Evolutionary conservation across 2,888 invertebrate genomes (phyloP).

Genomic region (Urechis unicinctus): DNA sequence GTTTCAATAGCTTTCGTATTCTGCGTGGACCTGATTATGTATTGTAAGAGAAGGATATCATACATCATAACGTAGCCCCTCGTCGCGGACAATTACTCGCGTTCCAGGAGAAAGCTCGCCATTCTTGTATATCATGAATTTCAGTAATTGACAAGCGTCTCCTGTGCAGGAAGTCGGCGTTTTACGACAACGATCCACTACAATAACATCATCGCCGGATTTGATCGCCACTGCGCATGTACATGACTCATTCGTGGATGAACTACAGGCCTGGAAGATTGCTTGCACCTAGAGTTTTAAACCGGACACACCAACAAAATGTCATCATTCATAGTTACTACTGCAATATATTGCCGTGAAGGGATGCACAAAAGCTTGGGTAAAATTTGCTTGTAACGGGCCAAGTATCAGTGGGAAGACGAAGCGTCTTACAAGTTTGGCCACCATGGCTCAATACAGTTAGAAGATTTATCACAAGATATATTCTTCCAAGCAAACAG

Average conservation of each 20-base stretch:
- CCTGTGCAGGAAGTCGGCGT: neutral
- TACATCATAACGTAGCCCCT: constrained; percentile 14
- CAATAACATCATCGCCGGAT: constrained; percentile 22
- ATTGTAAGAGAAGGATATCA: neutral
- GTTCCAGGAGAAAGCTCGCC: constrained; percentile 16
- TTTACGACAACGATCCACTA: constrained; percentile 18
- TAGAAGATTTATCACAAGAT: no score
- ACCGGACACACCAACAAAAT: neutral
- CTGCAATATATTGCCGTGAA: neutral
- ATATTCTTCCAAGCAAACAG: no score
- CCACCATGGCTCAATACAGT: no score
- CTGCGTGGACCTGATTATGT: no score
- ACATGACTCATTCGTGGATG: constrained; percentile 11
- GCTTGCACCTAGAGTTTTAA: constrained; percentile 9
- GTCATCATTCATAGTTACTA: neutral
- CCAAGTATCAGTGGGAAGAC: no score
- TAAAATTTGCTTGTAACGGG: no score
- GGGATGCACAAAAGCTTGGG: no score
- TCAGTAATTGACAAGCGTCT: constrained; percentile 1
- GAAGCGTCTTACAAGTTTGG: no score
- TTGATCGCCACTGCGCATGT: constrained; percentile 21
- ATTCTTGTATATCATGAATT: constrained; percentile 12
- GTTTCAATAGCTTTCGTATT: no score
- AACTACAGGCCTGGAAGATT: constrained; percentile 13
- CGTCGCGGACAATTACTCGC: constrained; percentile 9